A percentile compares a stretch with the other conserved stretches of the same genome.
Conservation (phyloP, 64 coral and sea anemone species). For the Dendrophyllia cribrosa region DNA sequence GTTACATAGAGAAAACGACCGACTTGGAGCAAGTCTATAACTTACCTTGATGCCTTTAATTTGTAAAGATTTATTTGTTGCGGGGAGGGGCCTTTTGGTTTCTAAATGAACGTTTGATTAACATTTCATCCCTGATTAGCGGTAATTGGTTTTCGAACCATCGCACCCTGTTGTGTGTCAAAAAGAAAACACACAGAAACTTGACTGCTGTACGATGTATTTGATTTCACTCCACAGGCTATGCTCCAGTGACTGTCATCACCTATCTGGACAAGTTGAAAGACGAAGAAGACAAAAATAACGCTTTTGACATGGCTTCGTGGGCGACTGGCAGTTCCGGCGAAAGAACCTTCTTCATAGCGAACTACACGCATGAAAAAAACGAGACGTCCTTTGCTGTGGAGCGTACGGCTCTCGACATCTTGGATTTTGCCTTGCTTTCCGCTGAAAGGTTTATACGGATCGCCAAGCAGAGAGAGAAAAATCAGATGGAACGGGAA, state of each 20-base stretch:
- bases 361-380: slow-evolving; percentile 72
- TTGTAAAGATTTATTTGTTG: too few species aligned
- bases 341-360: slow-evolving; percentile 81
- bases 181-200: too few species aligned
- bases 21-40: too few species aligned
- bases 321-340: slow-evolving; percentile 76
- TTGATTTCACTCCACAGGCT: slow-evolving; percentile 42
- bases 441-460: slow-evolving; percentile 85
- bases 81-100: too few species aligned
- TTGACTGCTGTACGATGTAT: not conserved
- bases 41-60: too few species aligned
- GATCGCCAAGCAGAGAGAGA: slow-evolving; percentile 73
- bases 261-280: slow-evolving; percentile 80
- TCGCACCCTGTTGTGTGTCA: too few species aligned
- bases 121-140: too few species aligned
- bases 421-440: slow-evolving; percentile 73
- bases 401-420: slow-evolving; percentile 71
- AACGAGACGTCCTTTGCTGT: slow-evolving; percentile 33
- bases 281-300: slow-evolving; percentile 50
- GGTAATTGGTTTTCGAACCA: too few species aligned
- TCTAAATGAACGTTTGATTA: too few species aligned
- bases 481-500: slow-evolving; percentile 29
- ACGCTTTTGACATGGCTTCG: slow-evolving; percentile 73
- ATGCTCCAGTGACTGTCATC: slow-evolving; percentile 84
- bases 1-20: too few species aligned